Conservation (phyloP, 2,888 invertebrate genomes). For the Lasioglossum malachurum region DNA sequence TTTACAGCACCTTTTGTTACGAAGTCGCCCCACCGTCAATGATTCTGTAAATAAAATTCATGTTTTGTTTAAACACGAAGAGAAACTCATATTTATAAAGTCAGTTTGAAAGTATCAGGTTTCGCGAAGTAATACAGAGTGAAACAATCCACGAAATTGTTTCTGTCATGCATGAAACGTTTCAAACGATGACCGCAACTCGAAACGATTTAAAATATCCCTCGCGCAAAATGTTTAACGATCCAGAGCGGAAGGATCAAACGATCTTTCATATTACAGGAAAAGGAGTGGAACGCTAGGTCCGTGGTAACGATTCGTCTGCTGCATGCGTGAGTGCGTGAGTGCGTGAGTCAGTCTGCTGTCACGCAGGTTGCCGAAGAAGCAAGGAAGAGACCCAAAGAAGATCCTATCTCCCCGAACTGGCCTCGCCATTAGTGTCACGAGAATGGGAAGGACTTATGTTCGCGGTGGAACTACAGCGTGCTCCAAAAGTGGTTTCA, state of each 20-base stretch:
- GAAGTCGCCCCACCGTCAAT: background rate
- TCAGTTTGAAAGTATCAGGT: background rate
- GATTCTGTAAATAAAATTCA: background rate
- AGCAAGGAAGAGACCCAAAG: constrained; percentile 59
- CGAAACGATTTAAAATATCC: constrained; percentile 24
- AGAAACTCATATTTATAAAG: background rate
- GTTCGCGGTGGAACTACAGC: constrained; percentile 39
- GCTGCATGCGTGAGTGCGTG: constrained; percentile 72
- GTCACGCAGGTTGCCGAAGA: constrained; percentile 77
- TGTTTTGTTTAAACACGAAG: background rate
- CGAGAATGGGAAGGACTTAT: constrained; percentile 57
- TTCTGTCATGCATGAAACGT: background rate
- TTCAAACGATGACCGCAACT: background rate
- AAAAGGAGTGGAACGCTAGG: constrained; percentile 48
- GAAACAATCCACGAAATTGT: background rate
- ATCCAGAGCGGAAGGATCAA: constrained; percentile 61
- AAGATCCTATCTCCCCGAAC: constrained; percentile 77
- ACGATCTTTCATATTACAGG: constrained; percentile 41
- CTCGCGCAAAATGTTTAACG: constrained; percentile 15
- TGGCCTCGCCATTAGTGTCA: constrained; percentile 77
- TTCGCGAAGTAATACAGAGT: background rate
- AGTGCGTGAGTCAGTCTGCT: constrained; percentile 73
- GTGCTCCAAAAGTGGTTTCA: constrained; percentile 20
- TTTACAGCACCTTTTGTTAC: background rate
- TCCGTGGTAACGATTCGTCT: constrained; percentile 50